phyloP scores from a whole-genome alignment of 1,140 invertebrate species.

The Zelostemma sp. region DNA sequence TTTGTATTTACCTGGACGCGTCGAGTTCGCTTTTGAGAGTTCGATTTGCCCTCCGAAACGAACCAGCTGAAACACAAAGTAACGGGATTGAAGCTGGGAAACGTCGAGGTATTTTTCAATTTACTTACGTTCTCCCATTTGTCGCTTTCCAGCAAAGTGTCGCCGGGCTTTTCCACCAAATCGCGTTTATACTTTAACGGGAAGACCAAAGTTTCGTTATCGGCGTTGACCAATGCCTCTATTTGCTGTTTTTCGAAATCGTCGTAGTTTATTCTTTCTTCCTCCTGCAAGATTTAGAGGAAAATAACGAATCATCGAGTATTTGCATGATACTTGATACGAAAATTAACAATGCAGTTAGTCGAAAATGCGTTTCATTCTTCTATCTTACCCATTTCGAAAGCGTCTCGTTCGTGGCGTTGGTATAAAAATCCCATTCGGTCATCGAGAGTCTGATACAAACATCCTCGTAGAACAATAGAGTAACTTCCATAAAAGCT shows the following conservation, averaged over 20 bases:
- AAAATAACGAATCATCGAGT: no score
- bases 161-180: conserved; percentile 70
- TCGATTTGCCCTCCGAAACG: conserved; percentile 79
- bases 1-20: conserved; percentile 47
- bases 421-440: conserved; percentile 56
- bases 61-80: conserved; percentile 74
- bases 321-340: neutral
- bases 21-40: conserved; percentile 39
- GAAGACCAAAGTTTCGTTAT: conserved; percentile 8
- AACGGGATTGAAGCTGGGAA: conserved; percentile 45
- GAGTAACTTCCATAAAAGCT: conserved; percentile 47
- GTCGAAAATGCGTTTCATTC: no score
- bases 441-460: conserved; percentile 51
- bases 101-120: neutral
- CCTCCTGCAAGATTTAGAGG: conserved; percentile 40
- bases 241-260: conserved; percentile 40
- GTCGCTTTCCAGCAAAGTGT: conserved; percentile 67
- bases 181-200: conserved; percentile 47
- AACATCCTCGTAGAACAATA: conserved; percentile 59
- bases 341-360: neutral
- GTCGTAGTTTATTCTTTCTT: conserved; percentile 37
- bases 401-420: conserved; percentile 43
- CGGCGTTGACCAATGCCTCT: conserved; percentile 17
- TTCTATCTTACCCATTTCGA: conserved; percentile 47
- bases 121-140: conserved; percentile 69